Percentiles rank a stretch among this genome's conserved stretches.
These are phyloP conservation scores for Clistopyga incitator DNA, from an alignment of 2,888 invertebrate species.

Conservation along the genomic window DNA sequence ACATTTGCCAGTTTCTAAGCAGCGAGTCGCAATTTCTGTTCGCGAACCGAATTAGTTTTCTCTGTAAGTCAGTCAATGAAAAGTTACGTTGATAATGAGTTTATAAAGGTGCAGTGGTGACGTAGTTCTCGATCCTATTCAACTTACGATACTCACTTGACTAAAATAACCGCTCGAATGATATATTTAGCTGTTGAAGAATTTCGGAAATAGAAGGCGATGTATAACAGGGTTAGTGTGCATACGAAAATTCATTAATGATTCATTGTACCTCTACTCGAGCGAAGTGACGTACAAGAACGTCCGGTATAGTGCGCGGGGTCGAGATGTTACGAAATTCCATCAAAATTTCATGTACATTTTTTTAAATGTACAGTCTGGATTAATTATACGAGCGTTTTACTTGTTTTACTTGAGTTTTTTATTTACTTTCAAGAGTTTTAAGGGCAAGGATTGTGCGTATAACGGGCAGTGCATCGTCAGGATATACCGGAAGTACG, in stretches of 20 bases:
- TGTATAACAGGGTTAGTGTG: slow-evolving; percentile 36
- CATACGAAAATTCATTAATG: slow-evolving; percentile 46
- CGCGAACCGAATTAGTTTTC: neutral
- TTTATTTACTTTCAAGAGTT: slow-evolving; percentile 15
- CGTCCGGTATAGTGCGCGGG: slow-evolving; percentile 52
- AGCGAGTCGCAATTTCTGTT: neutral
- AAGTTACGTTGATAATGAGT: neutral
- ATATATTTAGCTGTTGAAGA: slow-evolving; percentile 11
- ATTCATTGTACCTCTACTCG: slow-evolving; percentile 48
- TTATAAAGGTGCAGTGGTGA: neutral
- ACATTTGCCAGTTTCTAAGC: neutral
- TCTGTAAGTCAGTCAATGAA: no score
- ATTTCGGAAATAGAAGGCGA: neutral
- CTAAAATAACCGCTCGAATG: neutral
- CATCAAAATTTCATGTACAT: slow-evolving; percentile 18
- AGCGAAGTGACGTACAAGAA: slow-evolving; percentile 32
- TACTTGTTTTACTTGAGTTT: neutral
- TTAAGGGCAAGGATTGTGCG: slow-evolving; percentile 21
- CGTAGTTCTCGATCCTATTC: neutral
- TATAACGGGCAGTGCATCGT: slow-evolving; percentile 58
- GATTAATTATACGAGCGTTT: neutral
- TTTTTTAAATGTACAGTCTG: neutral
- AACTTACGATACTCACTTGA: neutral
- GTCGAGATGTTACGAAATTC: slow-evolving; percentile 49
- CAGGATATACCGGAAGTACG: slow-evolving; percentile 69